Evolutionary conservation across 2,888 invertebrate species (phyloP), one percentile per base, ranked within the genome.

Genomic region (Aleiodes alternator): DNA sequence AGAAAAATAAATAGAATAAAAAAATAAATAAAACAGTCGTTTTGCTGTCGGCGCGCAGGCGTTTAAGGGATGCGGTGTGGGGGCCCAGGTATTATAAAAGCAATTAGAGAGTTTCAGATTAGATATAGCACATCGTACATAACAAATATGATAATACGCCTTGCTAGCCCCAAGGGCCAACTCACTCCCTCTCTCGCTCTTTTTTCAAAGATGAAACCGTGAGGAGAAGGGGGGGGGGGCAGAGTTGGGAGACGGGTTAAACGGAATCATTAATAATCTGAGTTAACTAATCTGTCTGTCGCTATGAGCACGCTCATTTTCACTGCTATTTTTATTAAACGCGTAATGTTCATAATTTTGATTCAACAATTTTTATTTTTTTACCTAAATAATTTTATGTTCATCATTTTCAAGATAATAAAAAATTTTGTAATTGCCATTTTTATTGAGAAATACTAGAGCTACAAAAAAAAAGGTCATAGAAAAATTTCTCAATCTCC

Each of bases 211-310:
- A 66, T 29, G 16, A 55, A 79, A 69, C 50, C 66, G 70, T 57
- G 64, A 73, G 57, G 77, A 80, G 53, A 79, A n/a, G n/a, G 77
- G 77, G 51, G 61, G 66, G 75, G 72, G 73, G 72, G 69, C 75
- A 89, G 90, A 91, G 90, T 90, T 90, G 89, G 82, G 90, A 85
- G 87, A 82, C 90, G 90, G 92, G 92, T 92, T 92, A 92, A 92
- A 91, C 91, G 91, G 89, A 91, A 91, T 92, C 92, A 92, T 92
- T 92, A 92, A 92, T 92, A 91, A 92, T 91, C 91, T 90, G 89
- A 89, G 88, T 92, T 92, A 92, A 92, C 92, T 92, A 92, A 92
- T 92, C 92, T 92, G 91, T 91, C 91, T 90, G 91, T 90, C 90
- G 88, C 88, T 90, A 84, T 82, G 81, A 86, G 85, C 82, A 80